A percentile compares a stretch with the other conserved stretches of the same genome.
phyloP scores from a whole-genome alignment of 1,140 invertebrate species.

The Drosophila sturtevanti region DNA sequence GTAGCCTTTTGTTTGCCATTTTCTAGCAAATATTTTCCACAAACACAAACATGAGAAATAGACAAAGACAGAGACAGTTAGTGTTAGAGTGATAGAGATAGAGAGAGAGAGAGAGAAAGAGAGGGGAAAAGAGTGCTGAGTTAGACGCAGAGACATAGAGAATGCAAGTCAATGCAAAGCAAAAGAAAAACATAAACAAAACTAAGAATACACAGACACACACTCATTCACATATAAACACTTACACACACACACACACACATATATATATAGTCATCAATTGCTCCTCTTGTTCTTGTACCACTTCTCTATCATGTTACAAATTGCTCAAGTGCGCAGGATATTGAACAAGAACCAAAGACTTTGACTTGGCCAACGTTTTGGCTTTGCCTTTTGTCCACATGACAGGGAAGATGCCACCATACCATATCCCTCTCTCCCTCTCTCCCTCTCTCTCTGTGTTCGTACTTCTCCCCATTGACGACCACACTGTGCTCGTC shows the following conservation, averaged over 20 bases:
- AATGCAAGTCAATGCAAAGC: conserved; percentile 72
- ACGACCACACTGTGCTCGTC: not conserved
- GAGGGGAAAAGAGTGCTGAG: not conserved
- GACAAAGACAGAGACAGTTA: not conserved
- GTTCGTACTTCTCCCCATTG: not conserved
- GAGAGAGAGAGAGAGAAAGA: too few relatives aligned
- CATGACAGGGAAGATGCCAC: conserved; percentile 36
- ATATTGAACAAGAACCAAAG: conserved; percentile 55
- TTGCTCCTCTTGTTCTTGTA: conserved; percentile 60
- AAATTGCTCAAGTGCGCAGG: conserved; percentile 75
- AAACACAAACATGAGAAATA: conserved; percentile 50
- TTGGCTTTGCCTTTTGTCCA: conserved; percentile 63
- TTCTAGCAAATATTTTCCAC: conserved; percentile 75
- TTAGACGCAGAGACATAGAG: conserved; percentile 26
- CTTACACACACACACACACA: conserved; percentile 12
- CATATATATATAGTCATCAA: conserved; percentile 29
- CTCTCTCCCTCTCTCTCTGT: not conserved
- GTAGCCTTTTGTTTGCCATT: conserved; percentile 68
- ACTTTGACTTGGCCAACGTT: conserved; percentile 64
- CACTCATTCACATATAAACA: conserved; percentile 10
- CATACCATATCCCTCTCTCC: not conserved
- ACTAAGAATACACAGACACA: conserved; percentile 30
- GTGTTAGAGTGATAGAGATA: not conserved
- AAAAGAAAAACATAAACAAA: conserved; percentile 77
- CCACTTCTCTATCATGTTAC: conserved; percentile 70